These are phyloP conservation scores for Tragelaphus scriptus DNA, from an alignment of 2,113 vertebrate species.

Conservation along the genomic window DNA sequence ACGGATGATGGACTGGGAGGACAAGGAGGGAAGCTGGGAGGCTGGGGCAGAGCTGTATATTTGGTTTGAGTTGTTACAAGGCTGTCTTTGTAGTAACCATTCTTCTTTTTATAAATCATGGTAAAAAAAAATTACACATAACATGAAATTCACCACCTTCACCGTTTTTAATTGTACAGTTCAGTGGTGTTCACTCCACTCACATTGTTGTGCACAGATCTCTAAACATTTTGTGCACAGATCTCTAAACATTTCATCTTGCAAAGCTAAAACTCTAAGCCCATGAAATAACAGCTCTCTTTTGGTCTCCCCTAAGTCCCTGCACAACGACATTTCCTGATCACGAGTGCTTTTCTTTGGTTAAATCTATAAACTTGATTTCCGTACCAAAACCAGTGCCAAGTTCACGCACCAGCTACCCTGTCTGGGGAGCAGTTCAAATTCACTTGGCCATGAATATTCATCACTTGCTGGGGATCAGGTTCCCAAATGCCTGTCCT, in stretches of 20 bases:
- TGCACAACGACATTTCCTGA: not conserved
- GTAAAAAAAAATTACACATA: not conserved
- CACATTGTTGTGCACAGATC: not conserved
- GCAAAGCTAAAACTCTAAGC: not conserved
- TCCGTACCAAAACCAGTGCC: not conserved
- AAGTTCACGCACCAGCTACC: not conserved
- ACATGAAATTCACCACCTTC: not conserved
- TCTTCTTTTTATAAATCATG: not conserved
- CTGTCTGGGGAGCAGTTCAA: not conserved
- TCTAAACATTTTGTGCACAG: not conserved
- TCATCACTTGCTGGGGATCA: not conserved
- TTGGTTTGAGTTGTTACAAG: not conserved
- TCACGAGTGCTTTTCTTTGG: not conserved
- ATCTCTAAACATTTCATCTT: not conserved
- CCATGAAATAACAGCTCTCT: not conserved
- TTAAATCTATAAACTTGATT: slow-evolving; percentile 23
- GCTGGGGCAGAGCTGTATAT: not conserved
- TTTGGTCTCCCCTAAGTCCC: not conserved
- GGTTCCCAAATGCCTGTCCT: slow-evolving; percentile 1
- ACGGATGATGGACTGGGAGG: not conserved
- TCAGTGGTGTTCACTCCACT: rapidly evolving
- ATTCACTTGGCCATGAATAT: not conserved
- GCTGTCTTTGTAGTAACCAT: not conserved
- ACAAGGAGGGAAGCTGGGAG: not conserved
- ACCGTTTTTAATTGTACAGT: not conserved